Percentiles rank a stretch among this genome's conserved stretches.
phyloP scores from a whole-genome alignment of 2,797 vertebrate genomes.

The Rhyacichthys aspro region DNA sequence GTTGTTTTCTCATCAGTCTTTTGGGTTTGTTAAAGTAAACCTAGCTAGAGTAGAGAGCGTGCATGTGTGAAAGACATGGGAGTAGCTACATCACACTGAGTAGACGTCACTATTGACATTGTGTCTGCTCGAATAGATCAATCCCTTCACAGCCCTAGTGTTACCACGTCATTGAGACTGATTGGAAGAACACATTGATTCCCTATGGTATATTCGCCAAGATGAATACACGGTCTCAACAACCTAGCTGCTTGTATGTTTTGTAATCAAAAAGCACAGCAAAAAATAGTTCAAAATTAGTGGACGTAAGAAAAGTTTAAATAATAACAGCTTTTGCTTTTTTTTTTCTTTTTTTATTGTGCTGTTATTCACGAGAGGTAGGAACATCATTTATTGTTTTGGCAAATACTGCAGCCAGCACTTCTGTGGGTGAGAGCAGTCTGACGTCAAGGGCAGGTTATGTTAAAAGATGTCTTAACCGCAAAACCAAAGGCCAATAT shows the following conservation, averaged over 20 bases:
- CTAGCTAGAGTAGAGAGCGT: constrained; percentile 20
- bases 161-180: constrained; percentile 54
- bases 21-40: constrained; percentile 26
- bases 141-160: constrained; percentile 39
- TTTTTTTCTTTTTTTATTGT: constrained; percentile 15
- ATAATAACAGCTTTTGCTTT: constrained; percentile 22
- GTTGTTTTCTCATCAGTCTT: constrained; percentile 19
- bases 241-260: background rate
- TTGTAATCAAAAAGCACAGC: background rate
- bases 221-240: constrained; percentile 7
- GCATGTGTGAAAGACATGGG: constrained; percentile 62
- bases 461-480: constrained; percentile 21
- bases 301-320: constrained; percentile 20
- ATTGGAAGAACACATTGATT: constrained; percentile 62
- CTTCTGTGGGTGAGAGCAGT: constrained; percentile 21
- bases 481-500: constrained; percentile 19
- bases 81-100: constrained; percentile 62
- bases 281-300: background rate
- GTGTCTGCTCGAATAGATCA: constrained; percentile 71
- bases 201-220: constrained; percentile 23
- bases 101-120: constrained; percentile 68
- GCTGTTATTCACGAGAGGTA: constrained; percentile 32
- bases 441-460: constrained; percentile 42
- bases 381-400: constrained; percentile 12
- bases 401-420: constrained; percentile 16